These are phyloP conservation scores for Metopolophium dirhodum DNA, from an alignment of 1,140 invertebrate genomes.

Conservation along the genomic window DNA sequence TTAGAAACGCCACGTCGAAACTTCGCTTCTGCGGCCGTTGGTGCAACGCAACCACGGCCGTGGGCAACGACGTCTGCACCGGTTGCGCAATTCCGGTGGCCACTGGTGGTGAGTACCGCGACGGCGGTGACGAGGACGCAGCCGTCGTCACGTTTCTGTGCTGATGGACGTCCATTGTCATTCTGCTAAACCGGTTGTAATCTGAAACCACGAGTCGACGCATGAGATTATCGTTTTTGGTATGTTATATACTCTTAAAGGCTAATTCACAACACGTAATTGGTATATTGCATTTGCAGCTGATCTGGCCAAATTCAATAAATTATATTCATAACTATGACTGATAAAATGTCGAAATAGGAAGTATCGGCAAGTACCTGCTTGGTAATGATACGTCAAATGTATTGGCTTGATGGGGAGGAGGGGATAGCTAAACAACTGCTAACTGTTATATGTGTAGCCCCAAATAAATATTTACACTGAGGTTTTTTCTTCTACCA, in stretches of 20 bases:
- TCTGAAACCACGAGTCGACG: not conserved
- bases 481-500: too few species aligned
- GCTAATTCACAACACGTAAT: not conserved
- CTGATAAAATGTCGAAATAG: not conserved
- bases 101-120: conserved; percentile 31
- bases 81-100: conserved; percentile 30
- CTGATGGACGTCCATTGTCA: conserved; percentile 61
- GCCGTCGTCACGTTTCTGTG: conserved; percentile 57
- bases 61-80: conserved; percentile 5
- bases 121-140: not conserved
- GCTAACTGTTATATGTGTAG: too few species aligned
- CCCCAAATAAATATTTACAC: too few species aligned
- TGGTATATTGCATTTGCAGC: not conserved
- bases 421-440: too few species aligned
- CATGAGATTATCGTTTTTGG: not conserved
- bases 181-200: conserved; percentile 47
- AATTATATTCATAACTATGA: not conserved
- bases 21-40: conserved; percentile 70
- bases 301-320: not conserved
- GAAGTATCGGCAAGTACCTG: too few species aligned
- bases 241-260: not conserved
- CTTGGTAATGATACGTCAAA: too few species aligned
- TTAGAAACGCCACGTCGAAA: conserved; percentile 86
- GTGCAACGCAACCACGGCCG: conserved; percentile 38
- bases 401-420: too few species aligned